Conservation (phyloP, 2,797 vertebrate species). For the Manis crassicaudata region DNA sequence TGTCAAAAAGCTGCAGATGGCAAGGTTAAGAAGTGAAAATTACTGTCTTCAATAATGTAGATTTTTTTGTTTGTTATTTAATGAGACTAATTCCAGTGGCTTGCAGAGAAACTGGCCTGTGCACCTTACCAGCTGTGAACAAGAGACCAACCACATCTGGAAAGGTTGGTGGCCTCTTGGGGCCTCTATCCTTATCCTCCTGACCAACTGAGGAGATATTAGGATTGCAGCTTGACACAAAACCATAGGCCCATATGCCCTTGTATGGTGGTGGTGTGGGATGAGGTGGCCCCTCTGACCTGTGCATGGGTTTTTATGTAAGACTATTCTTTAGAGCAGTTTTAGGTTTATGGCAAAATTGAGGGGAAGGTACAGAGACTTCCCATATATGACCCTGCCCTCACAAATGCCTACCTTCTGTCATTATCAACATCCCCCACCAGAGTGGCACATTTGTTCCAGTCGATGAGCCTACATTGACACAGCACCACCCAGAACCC, state of each 20-base stretch:
- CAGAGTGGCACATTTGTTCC: not conserved
- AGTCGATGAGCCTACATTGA: not conserved
- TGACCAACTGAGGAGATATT: not conserved
- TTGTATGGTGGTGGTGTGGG: not conserved
- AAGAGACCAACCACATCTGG: not conserved
- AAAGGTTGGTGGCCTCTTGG: not conserved
- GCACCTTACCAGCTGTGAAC: not conserved
- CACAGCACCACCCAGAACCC: not conserved
- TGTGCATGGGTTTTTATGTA: not conserved
- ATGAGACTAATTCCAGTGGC: not conserved
- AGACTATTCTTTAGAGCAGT: slow-evolving; percentile 26
- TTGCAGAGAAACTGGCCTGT: not conserved
- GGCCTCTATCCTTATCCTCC: not conserved
- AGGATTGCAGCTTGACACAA: not conserved
- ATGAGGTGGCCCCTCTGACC: not conserved
- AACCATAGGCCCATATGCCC: not conserved
- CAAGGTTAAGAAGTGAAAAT: slow-evolving; percentile 47
- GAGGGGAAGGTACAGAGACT: not conserved
- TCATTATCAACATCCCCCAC: not conserved
- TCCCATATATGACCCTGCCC: not conserved
- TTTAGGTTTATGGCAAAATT: slow-evolving; percentile 38
- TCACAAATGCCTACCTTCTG: not conserved
- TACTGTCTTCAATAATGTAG: not conserved
- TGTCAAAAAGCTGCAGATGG: not conserved
- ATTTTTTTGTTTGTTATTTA: slow-evolving; percentile 21